Base-by-base conservation (phyloP, 2,888 invertebrate species). In the Hypena proboscidalis region DNA sequence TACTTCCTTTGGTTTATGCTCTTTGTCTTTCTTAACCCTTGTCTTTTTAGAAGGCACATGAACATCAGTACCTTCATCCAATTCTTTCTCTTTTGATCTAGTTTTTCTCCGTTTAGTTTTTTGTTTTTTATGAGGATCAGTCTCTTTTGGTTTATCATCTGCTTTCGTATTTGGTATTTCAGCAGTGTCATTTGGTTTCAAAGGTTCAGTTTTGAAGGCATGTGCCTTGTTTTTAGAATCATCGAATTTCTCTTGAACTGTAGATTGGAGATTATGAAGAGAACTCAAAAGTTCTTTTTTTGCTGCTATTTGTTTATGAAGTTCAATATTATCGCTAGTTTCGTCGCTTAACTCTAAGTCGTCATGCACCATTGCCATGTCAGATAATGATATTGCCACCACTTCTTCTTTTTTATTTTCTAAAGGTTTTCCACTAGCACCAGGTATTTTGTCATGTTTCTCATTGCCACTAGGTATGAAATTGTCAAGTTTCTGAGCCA, bases 311-410 rank as follows among this genome's bases (percentile, higher is more conserved):
- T 4, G 35, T 35, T 14, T 46, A 6, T 35, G 33, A 30, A 46
- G 29, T 27, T 75, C 74, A 15, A 48, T 50, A 50, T 70, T 70
- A 52, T 87, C 87, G 49, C 73, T 77, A 26, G 69, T 77, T 49
- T 87, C 89, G 47, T 90, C 90, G 65, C 89, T 90, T 44, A 90
- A 63, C 57, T 84, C 78, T 59, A 90, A 79, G 72, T 90, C 90
- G 19, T 74, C 77, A 59, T 75, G 83, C 23, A 90, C 78, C 7
- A 73, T 76, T 55, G 70, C 67, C 50, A 59, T 68, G 31, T 62
- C 39, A 20, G 38, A 42, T 10, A 44, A 22, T 20, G 37, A 35
- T n/a, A 38, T 27, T 30, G 17, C 9, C 20, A n/a, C 36, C 27
- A 22, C 25, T 13, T 4, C 17, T 27, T 29, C 9, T 13, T 19